Base-by-base conservation (phyloP, 2,888 invertebrate species). In the Dyspetes luteomarginatus region DNA sequence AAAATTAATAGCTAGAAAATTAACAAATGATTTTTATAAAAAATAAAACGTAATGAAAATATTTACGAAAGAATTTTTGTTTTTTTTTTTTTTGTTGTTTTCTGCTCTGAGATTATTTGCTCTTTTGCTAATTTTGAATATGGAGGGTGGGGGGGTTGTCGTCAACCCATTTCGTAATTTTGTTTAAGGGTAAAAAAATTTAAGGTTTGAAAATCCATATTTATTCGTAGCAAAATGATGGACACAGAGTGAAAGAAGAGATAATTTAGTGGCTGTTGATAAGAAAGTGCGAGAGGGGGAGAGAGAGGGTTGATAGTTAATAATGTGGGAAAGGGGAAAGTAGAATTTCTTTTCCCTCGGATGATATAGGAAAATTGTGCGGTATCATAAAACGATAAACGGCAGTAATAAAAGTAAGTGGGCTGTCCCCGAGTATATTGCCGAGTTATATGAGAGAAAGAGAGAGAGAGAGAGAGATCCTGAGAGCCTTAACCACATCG, bases 381-480 rank as follows among this genome's bases (percentile, higher is more conserved):
- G 77, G 77, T 76, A 78, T 84, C 84, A 75, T 82, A 84, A 83
- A 84, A 77, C 84, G 83, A 84, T 84, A 84, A 84, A 84, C 72
- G 65, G 81, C 65, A 52, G 84, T 83, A 78, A 78, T 84, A 84
- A 84, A 84, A 84, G 83, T 82, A 84, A 84, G 83, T 83, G 82
- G 81, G 78, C 64, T 73, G 76, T 67, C 65, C 12, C 15, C 60
- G 65, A 30, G 60, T 83, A 73, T 77, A 82, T 82, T 76, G 82
- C 73, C 17, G 48, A 48, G 48, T 17, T 5, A 15, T 52, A 15
- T 24, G 60, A 48, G 41, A 60, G n/a, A n/a, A n/a, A n/a, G n/a
- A n/a, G n/a, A n/a, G n/a, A n/a, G n/a, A n/a, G n/a, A n/a, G n/a
- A n/a, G n/a, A n/a, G n/a, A n/a, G n/a, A n/a, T n/a, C n/a, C n/a